These are phyloP conservation scores for Mugil cephalus DNA, from an alignment of 2,113 vertebrate species.

Conservation along the genomic window DNA sequence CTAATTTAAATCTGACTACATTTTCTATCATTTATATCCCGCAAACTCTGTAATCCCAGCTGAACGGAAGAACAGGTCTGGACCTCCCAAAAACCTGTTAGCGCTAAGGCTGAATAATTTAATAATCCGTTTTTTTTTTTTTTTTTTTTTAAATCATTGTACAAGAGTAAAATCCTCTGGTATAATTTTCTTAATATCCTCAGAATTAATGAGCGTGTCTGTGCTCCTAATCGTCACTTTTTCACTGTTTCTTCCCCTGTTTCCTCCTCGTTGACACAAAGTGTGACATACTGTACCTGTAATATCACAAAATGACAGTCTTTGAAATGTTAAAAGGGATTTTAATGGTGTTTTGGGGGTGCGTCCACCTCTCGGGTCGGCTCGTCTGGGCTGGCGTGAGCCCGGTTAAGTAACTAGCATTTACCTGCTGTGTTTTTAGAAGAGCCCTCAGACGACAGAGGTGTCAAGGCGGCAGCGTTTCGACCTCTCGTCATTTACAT, in stretches of 20 bases:
- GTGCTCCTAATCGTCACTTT: conserved; percentile 56
- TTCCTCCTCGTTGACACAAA: conserved; percentile 10
- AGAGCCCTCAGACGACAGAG: too few relatives aligned
- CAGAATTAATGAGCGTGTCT: conserved; percentile 60
- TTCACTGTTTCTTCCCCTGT: conserved; percentile 25
- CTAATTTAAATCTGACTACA: conserved; percentile 69
- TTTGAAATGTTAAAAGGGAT: conserved; percentile 35
- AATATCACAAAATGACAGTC: conserved; percentile 30
- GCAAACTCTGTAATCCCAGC: conserved; percentile 55
- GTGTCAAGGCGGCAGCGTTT: too few relatives aligned
- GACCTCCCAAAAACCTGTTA: conserved; percentile 55
- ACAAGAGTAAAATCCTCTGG: conserved; percentile 48
- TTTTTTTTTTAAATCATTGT: conserved; percentile 44
- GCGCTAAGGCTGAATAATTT: conserved; percentile 68
- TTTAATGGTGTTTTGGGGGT: neutral
- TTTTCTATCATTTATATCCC: conserved; percentile 70
- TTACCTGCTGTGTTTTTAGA: too few relatives aligned
- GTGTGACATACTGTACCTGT: conserved; percentile 24
- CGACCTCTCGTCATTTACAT: too few relatives aligned
- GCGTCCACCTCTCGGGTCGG: too few relatives aligned
- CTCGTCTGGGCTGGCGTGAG: too few relatives aligned
- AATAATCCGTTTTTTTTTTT: conserved; percentile 16
- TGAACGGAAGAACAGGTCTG: conserved; percentile 54
- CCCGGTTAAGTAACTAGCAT: too few relatives aligned
- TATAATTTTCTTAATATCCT: conserved; percentile 69